Evolutionary conservation across 2,797 vertebrate genomes (phyloP).

Genomic region (Ataeniobius toweri): DNA sequence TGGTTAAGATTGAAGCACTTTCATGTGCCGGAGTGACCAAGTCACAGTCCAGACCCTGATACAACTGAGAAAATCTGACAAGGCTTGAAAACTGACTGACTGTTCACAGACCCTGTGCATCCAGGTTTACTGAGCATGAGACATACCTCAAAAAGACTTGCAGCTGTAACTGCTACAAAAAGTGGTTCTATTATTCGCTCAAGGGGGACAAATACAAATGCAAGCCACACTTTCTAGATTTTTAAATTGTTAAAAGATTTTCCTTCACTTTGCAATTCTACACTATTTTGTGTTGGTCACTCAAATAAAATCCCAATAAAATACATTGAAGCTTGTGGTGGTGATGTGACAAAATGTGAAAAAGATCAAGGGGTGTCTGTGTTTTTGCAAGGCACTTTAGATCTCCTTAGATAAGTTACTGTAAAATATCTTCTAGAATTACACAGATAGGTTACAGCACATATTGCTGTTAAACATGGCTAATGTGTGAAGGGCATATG

Average conservation of each 20-base stretch:
- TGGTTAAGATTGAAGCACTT: not conserved
- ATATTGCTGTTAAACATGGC: conserved; percentile 31
- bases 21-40: not conserved
- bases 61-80: not conserved
- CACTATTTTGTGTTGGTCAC: not conserved
- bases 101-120: not conserved
- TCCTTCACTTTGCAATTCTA: too few relatives aligned
- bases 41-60: not conserved
- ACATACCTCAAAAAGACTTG: not conserved
- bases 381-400: not conserved
- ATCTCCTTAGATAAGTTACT: not conserved
- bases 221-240: not conserved
- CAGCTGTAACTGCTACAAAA: not conserved
- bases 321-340: not conserved
- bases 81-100: not conserved
- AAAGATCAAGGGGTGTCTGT: not conserved
- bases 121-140: not conserved
- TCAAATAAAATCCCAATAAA: not conserved
- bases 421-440: conserved; percentile 24
- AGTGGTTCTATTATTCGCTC: not conserved
- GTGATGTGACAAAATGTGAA: not conserved
- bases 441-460: conserved; percentile 54
- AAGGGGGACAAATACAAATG: too few relatives aligned
- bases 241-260: not conserved
- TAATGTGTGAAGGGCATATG: conserved; percentile 55